Evolutionary conservation across 2,113 vertebrate species (phyloP), one percentile per base, ranked within the genome.

Genomic region (Herpetotheres cachinnans): DNA sequence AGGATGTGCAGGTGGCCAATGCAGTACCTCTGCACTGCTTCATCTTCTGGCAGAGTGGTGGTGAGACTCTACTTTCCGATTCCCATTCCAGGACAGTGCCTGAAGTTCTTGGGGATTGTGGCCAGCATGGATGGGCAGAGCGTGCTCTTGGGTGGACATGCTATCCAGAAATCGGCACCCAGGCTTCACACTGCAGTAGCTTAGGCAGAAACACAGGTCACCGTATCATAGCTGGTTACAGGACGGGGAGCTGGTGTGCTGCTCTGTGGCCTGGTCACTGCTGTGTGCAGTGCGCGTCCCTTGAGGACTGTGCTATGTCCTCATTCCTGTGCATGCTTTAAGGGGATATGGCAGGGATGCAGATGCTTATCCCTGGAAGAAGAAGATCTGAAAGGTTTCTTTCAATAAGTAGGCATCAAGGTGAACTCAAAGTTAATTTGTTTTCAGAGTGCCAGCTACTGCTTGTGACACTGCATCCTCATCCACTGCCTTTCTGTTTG

Each of bases 201-300:
- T 67, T 20, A 16, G 47, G 13, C 32, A 34, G 24, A 20, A 82
- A 30, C 2, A 3, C 24, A 11, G 63, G 30, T 46, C 18, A 6
- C 17, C 0, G 0, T 19, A 2, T 70, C 1, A 3, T 58, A 55
- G 65, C 47, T 0, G 0, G 13, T n/a, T 46, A 13, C 49, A 16
- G 55, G 36, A 36, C 2, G 2, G 27, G 63, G 86, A 46, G 13
- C n/a, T 42, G 54, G 1, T 6, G 14, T 42, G 55, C 67, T 87
- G 55, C 72, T 81, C 42, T 0, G 0, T 16, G 77, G 9, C 40
- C 55, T 34, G 50, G 27, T 21, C 50, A 2, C 38, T 58, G 49
- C 61, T 40, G 19, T 0, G 0, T 24, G 2, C 54, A 19, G 7
- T 20, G 30, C 71, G 34, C 34, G 8, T 47, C 47, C 56, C 52